Conservation (phyloP, 1,140 invertebrate species). For the Neodiprion fabricii region DNA sequence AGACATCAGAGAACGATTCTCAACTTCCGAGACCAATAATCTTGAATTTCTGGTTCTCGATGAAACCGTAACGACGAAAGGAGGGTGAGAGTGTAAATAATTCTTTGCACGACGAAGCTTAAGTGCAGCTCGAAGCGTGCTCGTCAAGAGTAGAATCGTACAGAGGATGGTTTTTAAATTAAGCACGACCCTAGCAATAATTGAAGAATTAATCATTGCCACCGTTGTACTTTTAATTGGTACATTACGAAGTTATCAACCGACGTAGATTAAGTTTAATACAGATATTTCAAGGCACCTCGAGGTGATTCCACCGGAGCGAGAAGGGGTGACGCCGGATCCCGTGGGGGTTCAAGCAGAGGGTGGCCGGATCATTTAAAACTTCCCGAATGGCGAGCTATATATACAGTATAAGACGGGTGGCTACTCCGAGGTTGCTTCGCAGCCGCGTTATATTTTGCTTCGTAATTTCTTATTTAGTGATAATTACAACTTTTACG, state of each 20-base stretch:
- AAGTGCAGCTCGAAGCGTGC: no score
- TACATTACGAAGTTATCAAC: constrained; percentile 28
- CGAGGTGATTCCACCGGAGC: background rate
- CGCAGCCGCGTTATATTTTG: background rate
- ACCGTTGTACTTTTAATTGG: constrained; percentile 27
- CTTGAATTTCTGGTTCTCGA: no score
- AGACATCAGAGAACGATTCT: no score
- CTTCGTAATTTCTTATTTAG: constrained; percentile 36
- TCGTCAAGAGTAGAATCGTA: background rate
- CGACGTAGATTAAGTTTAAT: constrained; percentile 28
- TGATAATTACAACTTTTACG: constrained; percentile 40
- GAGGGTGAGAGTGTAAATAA: no score
- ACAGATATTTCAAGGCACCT: constrained; percentile 21
- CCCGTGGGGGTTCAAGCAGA: background rate
- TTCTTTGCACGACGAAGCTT: no score
- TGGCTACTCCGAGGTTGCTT: background rate
- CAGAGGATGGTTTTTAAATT: background rate
- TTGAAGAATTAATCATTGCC: background rate
- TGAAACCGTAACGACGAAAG: no score
- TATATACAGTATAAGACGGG: background rate
- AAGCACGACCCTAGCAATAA: background rate
- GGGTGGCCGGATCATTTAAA: constrained; percentile 7
- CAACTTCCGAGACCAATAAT: no score
- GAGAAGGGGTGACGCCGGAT: background rate
- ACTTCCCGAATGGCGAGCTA: background rate